Base-by-base conservation (phyloP, 2,888 invertebrate species). In the Anarsia innoxiella region DNA sequence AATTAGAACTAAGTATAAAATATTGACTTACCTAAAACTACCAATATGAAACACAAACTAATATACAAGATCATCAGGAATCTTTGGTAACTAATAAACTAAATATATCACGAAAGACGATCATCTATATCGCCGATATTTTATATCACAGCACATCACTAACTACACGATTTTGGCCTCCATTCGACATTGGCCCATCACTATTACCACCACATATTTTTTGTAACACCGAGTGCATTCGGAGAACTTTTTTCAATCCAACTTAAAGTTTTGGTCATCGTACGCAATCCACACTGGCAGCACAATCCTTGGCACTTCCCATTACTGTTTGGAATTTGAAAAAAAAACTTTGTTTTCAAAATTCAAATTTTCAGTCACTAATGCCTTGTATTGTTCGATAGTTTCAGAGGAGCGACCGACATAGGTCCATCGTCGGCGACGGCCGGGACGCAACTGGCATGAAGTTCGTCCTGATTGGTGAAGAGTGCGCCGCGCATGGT, bases 41-140 rank as follows among this genome's bases (percentile, higher is more conserved):
- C 80, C 75, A 84, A 74, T 83, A 84, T 84, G 74, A 84, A 84
- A 80, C 84, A 84, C 78, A 84, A 75, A 75, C 76, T 82, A 78
- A 84, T 84, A 73, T 83, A 84, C 70, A 84, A 84, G 84, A 84
- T 83, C 84, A 84, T 84, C 68, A 82, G 83, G 84, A 84, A 73
- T 84, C 83, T 83, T 84, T 84, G 83, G 84, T 76, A 80, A 82
- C 78, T 82, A 83, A 77, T 79, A 77, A 82, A 78, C 79, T 82
- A 83, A 51, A 45, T 64, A 62, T 82, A 83, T 84, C 84, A 84
- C 84, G 78, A 70, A 56, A 59, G 62, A 58, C 82, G 78, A 82
- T 83, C 83, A 84, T 84, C 77, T 80, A 80, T 71, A 78, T 65
- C 69, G 80, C 70, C 77, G 72, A 71, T 68, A 64, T 76, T 72